These are phyloP conservation scores for Lysandra coridon DNA, from an alignment of 2,888 invertebrate species.

Conservation along the genomic window DNA sequence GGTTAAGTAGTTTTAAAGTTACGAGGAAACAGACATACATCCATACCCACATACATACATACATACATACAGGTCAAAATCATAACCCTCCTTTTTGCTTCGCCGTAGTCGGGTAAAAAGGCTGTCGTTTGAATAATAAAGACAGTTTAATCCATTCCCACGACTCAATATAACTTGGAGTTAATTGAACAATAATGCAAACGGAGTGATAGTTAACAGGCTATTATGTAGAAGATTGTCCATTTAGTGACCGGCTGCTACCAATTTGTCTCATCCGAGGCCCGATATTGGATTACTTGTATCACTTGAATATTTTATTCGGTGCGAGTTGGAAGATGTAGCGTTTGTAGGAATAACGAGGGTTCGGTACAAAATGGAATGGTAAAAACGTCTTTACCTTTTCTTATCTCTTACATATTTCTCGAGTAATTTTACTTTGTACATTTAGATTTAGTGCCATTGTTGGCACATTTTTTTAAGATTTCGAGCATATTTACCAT, in stretches of 20 bases:
- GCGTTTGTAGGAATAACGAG: neutral
- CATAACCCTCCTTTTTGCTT: too few relatives aligned
- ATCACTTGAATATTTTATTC: slow-evolving; percentile 50
- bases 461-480: too few relatives aligned
- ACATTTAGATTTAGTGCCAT: neutral
- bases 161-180: slow-evolving; percentile 4
- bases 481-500: too few relatives aligned
- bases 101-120: neutral
- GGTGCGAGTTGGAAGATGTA: slow-evolving; percentile 30
- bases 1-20: too few relatives aligned
- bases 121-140: neutral
- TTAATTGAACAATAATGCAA: slow-evolving; percentile 28
- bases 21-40: too few relatives aligned
- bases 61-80: too few relatives aligned
- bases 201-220: slow-evolving; percentile 44
- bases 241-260: slow-evolving; percentile 73
- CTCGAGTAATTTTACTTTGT: neutral
- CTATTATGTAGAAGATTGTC: slow-evolving; percentile 68
- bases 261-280: slow-evolving; percentile 74
- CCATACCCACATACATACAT: too few relatives aligned
- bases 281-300: slow-evolving; percentile 70
- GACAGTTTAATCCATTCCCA: slow-evolving; percentile 10
- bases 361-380: neutral
- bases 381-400: neutral
- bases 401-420: too few relatives aligned